Evolutionary conservation across 2,113 vertebrate species (phyloP).

Genomic region (Melanerpes aurifrons): DNA sequence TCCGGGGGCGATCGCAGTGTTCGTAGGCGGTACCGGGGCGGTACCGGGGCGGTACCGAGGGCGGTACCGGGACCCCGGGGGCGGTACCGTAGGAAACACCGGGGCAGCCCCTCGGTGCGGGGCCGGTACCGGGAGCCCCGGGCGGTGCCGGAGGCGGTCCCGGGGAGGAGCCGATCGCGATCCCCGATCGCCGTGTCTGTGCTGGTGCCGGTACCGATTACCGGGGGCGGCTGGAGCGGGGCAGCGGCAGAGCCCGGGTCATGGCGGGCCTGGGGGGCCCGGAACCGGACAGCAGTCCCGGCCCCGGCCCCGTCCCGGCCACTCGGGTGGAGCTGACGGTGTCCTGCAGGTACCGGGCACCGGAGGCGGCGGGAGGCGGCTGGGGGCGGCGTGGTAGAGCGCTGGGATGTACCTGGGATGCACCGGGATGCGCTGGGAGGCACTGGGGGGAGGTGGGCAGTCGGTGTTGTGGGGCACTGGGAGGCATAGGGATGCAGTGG

Average conservation of each 20-base stretch:
- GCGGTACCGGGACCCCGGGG: not conserved
- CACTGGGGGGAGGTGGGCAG: not conserved
- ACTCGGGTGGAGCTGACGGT: constrained; percentile 96
- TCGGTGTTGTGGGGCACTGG: not conserved
- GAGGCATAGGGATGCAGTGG: not conserved
- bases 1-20: not conserved
- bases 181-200: not conserved
- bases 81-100: not conserved
- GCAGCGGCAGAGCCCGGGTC: constrained; percentile 54
- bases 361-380: not conserved
- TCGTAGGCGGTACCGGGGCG: not conserved
- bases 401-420: not conserved
- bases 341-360: constrained; percentile 85
- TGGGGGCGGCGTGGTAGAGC: not conserved
- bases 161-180: not conserved
- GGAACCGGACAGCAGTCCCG: constrained; percentile 84
- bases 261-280: constrained; percentile 89
- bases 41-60: not conserved
- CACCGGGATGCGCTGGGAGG: not conserved
- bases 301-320: constrained; percentile 88
- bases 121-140: not conserved
- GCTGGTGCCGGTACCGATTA: not conserved
- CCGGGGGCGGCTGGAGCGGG: not conserved
- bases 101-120: not conserved
- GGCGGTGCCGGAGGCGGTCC: not conserved